phyloP scores from a whole-genome alignment of 2,113 vertebrate species.

The Rhinopithecus roxellana region DNA sequence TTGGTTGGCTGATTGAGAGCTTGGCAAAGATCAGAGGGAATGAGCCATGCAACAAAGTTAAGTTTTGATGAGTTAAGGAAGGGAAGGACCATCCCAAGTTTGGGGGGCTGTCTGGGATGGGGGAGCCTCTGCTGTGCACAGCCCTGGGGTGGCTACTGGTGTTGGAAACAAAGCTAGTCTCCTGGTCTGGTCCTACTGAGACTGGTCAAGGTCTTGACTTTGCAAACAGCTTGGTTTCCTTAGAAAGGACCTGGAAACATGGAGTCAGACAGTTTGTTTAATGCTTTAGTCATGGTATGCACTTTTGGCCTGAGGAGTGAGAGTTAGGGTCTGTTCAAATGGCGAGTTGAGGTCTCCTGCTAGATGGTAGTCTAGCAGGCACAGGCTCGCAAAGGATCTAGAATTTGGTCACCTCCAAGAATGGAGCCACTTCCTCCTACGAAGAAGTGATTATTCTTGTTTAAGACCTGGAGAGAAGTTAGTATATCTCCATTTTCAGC shows the following conservation, averaged over 20 bases:
- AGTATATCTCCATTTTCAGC: background rate
- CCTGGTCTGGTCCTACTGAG: background rate
- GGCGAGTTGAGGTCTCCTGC: background rate
- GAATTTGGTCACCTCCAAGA: background rate
- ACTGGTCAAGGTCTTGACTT: background rate
- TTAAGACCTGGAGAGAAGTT: background rate
- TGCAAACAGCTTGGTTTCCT: background rate
- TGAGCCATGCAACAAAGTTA: background rate
- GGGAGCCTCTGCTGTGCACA: background rate
- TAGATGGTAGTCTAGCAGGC: background rate
- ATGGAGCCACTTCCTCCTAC: background rate
- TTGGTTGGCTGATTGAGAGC: background rate
- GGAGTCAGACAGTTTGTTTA: background rate
- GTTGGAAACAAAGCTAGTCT: background rate
- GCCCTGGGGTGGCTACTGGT: background rate
- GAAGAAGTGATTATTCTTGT: background rate
- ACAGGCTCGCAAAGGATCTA: background rate
- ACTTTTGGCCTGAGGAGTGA: background rate
- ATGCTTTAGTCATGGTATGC: background rate
- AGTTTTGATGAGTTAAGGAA: background rate
- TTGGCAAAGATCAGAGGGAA: constrained; percentile 35
- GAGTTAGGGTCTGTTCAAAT: background rate
- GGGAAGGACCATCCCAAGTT: background rate
- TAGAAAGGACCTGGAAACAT: background rate
- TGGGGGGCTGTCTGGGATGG: fast-evolving